phyloP scores from a whole-genome alignment of 2,797 vertebrate genomes.

The Amniataba percoides region DNA sequence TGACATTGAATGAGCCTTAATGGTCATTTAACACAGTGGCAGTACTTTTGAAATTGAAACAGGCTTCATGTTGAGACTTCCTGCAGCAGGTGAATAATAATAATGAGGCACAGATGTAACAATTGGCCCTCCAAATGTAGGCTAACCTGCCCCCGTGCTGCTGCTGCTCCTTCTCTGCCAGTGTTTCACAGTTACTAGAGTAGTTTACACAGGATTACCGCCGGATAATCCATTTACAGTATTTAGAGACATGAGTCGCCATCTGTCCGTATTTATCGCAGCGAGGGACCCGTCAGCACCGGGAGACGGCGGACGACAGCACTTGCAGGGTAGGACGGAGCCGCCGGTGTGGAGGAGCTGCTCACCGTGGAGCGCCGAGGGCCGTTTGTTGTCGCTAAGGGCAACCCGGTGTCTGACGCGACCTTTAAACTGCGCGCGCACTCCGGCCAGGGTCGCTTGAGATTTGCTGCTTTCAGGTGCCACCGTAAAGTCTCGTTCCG shows the following conservation, averaged over 20 bases:
- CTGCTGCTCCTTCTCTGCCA: slow-evolving; percentile 50
- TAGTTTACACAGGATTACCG: slow-evolving; percentile 86
- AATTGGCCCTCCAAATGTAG: slow-evolving; percentile 32
- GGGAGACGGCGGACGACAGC: slow-evolving; percentile 42
- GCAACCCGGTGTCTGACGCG: neutral
- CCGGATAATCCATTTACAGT: slow-evolving; percentile 84
- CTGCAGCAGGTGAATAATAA: slow-evolving; percentile 2
- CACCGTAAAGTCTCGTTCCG: slow-evolving; percentile 2
- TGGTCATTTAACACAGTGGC: neutral
- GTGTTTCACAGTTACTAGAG: slow-evolving; percentile 74
- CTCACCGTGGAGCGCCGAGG: neutral
- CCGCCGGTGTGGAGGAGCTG: neutral
- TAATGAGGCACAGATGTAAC: slow-evolving; percentile 5
- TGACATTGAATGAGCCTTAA: neutral
- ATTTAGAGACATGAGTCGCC: slow-evolving; percentile 85
- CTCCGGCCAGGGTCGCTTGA: slow-evolving; percentile 13
- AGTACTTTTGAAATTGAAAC: neutral
- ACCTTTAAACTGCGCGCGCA: slow-evolving; percentile 66
- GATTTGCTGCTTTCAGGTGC: slow-evolving; percentile 50
- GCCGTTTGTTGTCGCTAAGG: neutral
- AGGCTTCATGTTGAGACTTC: neutral
- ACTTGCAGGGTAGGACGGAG: slow-evolving; percentile 13
- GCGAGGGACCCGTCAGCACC: slow-evolving; percentile 61
- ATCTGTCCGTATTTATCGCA: slow-evolving; percentile 84
- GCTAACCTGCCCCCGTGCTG: slow-evolving; percentile 38